Conservation (phyloP, 2,113 vertebrate species). For the Prunella fulvescens region DNA sequence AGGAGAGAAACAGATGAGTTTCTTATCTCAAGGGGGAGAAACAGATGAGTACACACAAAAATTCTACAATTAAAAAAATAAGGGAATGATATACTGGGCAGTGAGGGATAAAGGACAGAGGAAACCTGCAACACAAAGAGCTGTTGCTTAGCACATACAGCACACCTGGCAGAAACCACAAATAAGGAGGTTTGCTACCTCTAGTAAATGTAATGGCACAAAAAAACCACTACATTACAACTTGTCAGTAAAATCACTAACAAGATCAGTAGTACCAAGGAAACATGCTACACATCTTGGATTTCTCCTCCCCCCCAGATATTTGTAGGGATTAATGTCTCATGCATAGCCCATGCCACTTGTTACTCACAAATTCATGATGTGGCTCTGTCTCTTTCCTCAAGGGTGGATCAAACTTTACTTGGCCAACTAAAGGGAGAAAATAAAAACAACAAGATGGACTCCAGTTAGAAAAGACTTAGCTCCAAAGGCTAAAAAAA, state of each 20-base stretch:
- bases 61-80: not conserved
- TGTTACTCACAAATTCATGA: conserved; percentile 90
- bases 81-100: not conserved
- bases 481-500: not conserved
- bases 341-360: not conserved
- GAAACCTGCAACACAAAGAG: not conserved
- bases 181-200: not conserved
- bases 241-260: not conserved
- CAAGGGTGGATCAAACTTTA: conserved; percentile 94
- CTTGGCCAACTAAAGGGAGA: conserved; percentile 84
- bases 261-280: not conserved
- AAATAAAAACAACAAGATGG: not conserved
- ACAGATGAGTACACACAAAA: not conserved
- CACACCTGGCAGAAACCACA: not conserved
- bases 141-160: not conserved
- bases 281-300: not conserved
- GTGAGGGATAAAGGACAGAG: not conserved
- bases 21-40: not conserved
- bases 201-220: not conserved
- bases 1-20: not conserved
- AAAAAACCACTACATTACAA: not conserved
- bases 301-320: not conserved
- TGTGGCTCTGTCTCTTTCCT: conserved; percentile 96
- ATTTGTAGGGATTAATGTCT: not conserved
- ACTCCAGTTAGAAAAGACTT: not conserved